Base-by-base conservation (phyloP, 1,140 invertebrate genomes). In the Drosophila kikkawai region DNA sequence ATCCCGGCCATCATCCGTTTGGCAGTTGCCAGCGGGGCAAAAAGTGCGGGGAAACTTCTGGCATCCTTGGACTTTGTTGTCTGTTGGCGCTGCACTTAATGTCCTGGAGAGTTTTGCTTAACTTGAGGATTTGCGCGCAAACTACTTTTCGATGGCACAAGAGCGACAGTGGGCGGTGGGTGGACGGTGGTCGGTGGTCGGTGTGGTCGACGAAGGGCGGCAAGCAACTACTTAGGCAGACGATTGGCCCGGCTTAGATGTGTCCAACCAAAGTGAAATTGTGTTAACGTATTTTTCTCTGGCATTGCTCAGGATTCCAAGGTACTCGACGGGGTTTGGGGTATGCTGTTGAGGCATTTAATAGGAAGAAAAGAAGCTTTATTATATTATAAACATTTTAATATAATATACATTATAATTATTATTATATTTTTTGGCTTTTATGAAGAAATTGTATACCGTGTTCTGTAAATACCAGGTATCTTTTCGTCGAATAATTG, bases 71-170 rank as follows among this genome's bases (percentile, higher is more conserved):
- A 76, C 81, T 84, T 84, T 82, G 71, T 86, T 80, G 83, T 88
- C 69, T 91, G 69, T 75, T 83, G 65, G 59, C 77, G 78, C 74
- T 91, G 83, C 80, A 84, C 79, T 88, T 84, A 86, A 91, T 91
- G 77, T 90, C 75, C 81, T 68, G 82, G 55, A 74, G 80, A 82
- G 83, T 91, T 87, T 91, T 82, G 81, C 74, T 73, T 85, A 91
- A 91, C 71, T 91, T 90, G 79, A 84, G 91, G 91, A 92, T 91
- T 92, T 92, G 86, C 77, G 83, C 78, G 90, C 80, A 90, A 91
- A 91, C 90, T 91, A 91, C 85, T 87, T 91, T 88, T 88, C 88
- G 81, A 82, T 91, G 82, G 79, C 80, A 75, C 73, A 60, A 82
- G 64, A 84, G 80, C 81, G 19, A 69, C 45, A 63, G 51, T 42